These are phyloP conservation scores for Excalfactoria chinensis DNA, from an alignment of 2,113 vertebrate species.

Conservation along the genomic window DNA sequence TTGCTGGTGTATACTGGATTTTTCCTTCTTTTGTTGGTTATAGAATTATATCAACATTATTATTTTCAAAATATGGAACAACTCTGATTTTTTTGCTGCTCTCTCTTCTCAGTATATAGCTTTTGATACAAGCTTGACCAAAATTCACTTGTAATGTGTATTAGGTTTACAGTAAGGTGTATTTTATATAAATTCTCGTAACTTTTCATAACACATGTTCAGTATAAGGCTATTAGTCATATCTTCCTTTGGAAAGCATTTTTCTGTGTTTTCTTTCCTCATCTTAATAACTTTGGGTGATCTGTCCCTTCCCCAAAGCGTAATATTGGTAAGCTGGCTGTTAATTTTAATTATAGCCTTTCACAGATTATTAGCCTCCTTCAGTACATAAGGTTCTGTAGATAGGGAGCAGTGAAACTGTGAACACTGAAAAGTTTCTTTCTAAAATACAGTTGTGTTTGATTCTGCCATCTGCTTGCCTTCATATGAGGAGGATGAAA, in stretches of 20 bases:
- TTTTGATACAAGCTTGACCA: not conserved
- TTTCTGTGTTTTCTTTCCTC: not conserved
- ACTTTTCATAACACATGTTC: not conserved
- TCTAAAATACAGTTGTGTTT: not conserved
- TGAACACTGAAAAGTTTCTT: not conserved
- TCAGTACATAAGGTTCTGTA: not conserved
- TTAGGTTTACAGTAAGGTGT: not conserved
- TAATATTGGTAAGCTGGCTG: not conserved
- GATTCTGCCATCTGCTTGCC: not conserved
- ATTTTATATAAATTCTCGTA: not conserved
- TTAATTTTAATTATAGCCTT: conserved; percentile 3
- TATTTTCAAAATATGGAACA: not conserved
- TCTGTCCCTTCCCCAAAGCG: not conserved
- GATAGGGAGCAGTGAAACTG: not conserved
- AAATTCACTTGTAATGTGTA: not conserved
- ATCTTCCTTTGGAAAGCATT: not conserved
- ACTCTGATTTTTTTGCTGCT: rapidly evolving
- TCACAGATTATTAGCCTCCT: conserved; percentile 4
- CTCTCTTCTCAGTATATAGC: not conserved
- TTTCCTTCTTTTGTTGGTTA: not conserved
- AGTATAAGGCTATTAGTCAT: not conserved
- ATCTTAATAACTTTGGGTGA: not conserved
- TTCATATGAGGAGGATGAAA: not conserved
- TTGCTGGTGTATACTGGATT: not conserved
- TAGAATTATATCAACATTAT: not conserved